These are phyloP conservation scores for Lordiphosa stackelbergi DNA, from an alignment of 1,140 invertebrate genomes.

Conservation along the genomic window DNA sequence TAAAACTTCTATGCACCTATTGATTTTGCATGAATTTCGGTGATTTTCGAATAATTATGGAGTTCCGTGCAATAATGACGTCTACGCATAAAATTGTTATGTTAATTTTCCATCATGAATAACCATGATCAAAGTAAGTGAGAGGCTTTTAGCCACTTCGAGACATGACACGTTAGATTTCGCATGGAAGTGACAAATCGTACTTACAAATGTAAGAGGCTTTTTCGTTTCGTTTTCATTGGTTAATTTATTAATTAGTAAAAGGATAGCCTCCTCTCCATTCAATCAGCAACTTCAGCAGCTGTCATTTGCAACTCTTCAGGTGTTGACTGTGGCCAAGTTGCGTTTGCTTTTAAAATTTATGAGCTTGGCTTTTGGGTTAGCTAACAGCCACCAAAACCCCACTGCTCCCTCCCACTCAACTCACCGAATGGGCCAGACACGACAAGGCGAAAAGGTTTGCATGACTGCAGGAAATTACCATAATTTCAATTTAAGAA, in stretches of 20 bases:
- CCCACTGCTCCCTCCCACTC: neutral
- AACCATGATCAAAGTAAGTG: too few species aligned
- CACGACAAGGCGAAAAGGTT: slow-evolving; percentile 59
- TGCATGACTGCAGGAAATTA: slow-evolving; percentile 72
- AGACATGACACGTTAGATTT: too few species aligned
- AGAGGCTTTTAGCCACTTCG: too few species aligned
- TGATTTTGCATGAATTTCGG: too few species aligned
- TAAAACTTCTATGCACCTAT: too few species aligned
- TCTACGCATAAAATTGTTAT: too few species aligned
- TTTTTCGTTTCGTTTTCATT: too few species aligned
- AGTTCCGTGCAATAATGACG: too few species aligned
- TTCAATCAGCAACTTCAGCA: slow-evolving; percentile 32
- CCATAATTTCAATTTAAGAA: slow-evolving; percentile 76
- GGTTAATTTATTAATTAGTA: slow-evolving; percentile 49
- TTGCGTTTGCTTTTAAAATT: slow-evolving; percentile 47
- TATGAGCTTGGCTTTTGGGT: slow-evolving; percentile 69
- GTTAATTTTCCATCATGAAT: too few species aligned
- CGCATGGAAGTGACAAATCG: too few species aligned
- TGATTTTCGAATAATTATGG: too few species aligned
- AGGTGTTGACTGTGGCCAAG: slow-evolving; percentile 22
- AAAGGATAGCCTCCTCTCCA: slow-evolving; percentile 9
- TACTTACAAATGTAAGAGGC: too few species aligned
- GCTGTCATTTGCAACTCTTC: slow-evolving; percentile 37
- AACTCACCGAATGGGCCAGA: slow-evolving; percentile 24
- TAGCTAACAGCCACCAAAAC: slow-evolving; percentile 33